These are phyloP conservation scores for Melanocharis versteri DNA, from an alignment of 2,113 vertebrate genomes.

Conservation along the genomic window DNA sequence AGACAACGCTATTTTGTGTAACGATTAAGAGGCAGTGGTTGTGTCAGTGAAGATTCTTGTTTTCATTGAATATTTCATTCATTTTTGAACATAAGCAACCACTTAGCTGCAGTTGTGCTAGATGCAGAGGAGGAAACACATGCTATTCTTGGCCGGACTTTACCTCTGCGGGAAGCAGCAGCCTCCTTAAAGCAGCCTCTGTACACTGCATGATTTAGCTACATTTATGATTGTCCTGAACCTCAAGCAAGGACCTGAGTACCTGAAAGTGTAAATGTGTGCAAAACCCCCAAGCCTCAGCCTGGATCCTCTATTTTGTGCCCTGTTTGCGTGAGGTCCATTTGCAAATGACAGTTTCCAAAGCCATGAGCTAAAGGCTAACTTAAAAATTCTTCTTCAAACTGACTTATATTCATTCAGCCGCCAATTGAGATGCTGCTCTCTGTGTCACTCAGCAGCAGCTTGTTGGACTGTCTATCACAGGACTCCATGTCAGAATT, in stretches of 20 bases:
- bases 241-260: neutral
- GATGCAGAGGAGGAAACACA: slow-evolving; percentile 59
- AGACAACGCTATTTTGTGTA: slow-evolving; percentile 5
- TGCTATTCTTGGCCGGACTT: slow-evolving; percentile 46
- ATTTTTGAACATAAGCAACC: slow-evolving; percentile 56
- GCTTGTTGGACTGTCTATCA: neutral
- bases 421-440: neutral
- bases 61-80: slow-evolving; percentile 56
- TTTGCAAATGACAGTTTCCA: neutral
- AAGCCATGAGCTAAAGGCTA: neutral
- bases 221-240: neutral
- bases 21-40: neutral
- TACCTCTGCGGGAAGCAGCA: slow-evolving; percentile 27
- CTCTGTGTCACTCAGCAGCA: neutral
- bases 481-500: neutral
- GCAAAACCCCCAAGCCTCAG: neutral
- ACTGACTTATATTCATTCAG: neutral
- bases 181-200: slow-evolving; percentile 6
- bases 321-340: neutral
- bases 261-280: neutral
- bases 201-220: neutral
- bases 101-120: slow-evolving; percentile 50
- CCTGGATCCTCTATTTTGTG: neutral
- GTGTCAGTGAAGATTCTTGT: neutral
- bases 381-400: neutral